These are phyloP conservation scores for Pristiophorus japonicus DNA, from an alignment of 2,113 vertebrate species.

Conservation along the genomic window DNA sequence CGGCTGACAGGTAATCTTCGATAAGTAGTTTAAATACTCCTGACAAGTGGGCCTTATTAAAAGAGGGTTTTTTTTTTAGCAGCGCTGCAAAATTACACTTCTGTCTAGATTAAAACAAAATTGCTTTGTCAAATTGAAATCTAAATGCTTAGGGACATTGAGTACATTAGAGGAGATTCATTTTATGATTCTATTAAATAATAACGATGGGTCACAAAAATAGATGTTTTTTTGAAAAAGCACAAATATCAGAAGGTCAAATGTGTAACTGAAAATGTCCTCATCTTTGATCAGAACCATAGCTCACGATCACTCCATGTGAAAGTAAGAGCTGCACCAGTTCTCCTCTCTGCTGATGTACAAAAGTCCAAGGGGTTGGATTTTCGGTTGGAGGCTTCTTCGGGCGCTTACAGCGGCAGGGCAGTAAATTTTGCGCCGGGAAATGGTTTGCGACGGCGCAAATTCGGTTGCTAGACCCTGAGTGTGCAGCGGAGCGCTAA, in stretches of 20 bases:
- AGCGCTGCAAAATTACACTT: not conserved
- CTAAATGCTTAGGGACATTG: not conserved
- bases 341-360: not conserved
- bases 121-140: slow-evolving; percentile 25
- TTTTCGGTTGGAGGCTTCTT: no score
- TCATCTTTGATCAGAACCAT: not conserved
- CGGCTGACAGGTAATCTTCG: slow-evolving; percentile 16
- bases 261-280: not conserved
- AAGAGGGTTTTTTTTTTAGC: not conserved
- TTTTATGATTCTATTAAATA: not conserved
- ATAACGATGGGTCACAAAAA: not conserved
- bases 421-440: no score
- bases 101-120: not conserved
- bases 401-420: no score
- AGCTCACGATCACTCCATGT: not conserved
- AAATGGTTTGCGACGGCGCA: no score
- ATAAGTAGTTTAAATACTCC: not conserved
- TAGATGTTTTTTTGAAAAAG: not conserved
- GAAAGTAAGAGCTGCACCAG: not conserved
- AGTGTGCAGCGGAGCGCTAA: no score
- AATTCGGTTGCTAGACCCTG: no score
- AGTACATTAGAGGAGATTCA: no score
- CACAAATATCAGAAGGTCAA: not conserved
- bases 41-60: not conserved
- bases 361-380: not conserved